Base-by-base conservation (phyloP, 1,140 invertebrate species). In the Eriosoma lanigerum region DNA sequence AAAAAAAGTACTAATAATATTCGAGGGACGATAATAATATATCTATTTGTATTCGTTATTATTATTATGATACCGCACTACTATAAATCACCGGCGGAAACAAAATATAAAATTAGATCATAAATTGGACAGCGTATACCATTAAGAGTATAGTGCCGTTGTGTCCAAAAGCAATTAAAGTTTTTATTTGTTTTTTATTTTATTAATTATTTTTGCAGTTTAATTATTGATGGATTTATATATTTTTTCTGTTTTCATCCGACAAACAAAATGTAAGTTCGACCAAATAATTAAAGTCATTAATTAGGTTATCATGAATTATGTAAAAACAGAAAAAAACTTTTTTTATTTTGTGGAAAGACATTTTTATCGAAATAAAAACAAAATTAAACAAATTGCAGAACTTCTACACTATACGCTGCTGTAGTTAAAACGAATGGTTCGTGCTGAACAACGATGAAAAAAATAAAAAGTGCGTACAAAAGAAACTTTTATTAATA, bases 271-370 rank as follows among this genome's bases (percentile, higher is more conserved):
- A 56, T 44, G 15, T 10, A 56, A 78, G 54, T 78, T 46, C 32
- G 17, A 46, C 54, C 52, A 62, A 78, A 78, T 78, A 78, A 78
- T 78, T 78, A 78, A 58, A 78, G 56, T 29, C 38, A 58, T 78
- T 78, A 78, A 58, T 78, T 60, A 60, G 56, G 75, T 78, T 60
- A 76, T 76, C 75, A 32, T 78, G 75, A 78, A 78, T 78, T 78
- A 78, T 48, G 38, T n/a, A 26, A 46, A 38, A 38, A 38, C 32
- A 38, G 8, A 38, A 38, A 78, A 60, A 44, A 32, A 62, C 48
- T 46, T 78, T 54, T 56, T 56, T 56, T 58, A 24, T 58, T 58
- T 75, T 32, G 12, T 1, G 10, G 6, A 78, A 78, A 48, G 21
- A 44, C 54, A 46, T 60, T 78, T 78, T 78, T 60, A 21, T 38